Percentiles rank a stretch among this genome's conserved stretches.
Evolutionary conservation across 2,113 vertebrate species (phyloP).

Genomic region (Gopherus flavomarginatus): DNA sequence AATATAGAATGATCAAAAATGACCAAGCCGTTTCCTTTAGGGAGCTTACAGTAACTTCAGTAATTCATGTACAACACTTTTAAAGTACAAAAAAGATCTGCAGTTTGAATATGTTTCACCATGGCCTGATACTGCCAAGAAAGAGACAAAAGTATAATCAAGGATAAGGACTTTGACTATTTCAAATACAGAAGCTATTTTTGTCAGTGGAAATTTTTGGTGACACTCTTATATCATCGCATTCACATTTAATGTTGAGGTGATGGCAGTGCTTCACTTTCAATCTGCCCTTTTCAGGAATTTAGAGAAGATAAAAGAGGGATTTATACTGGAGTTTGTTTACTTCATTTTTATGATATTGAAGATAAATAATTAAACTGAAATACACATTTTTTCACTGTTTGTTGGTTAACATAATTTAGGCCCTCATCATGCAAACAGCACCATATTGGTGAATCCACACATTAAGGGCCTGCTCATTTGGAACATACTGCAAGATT

Average conservation of each 20-base stretch:
- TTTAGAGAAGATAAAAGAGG: background rate
- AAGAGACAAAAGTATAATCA: background rate
- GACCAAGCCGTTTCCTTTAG: background rate
- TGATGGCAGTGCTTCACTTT: background rate
- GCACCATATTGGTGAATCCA: background rate
- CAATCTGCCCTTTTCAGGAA: background rate
- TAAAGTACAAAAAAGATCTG: background rate
- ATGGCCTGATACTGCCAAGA: background rate
- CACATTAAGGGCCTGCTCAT: background rate
- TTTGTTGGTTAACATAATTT: background rate
- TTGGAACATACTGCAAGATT: background rate
- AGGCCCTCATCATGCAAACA: background rate
- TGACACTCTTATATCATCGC: background rate
- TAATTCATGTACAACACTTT: background rate
- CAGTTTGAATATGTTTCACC: background rate
- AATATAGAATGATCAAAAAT: background rate
- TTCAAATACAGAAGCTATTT: background rate
- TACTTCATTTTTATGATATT: rapidly evolving
- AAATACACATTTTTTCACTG: background rate
- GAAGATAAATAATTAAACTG: background rate
- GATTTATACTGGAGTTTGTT: background rate
- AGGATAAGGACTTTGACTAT: background rate
- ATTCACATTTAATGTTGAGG: background rate
- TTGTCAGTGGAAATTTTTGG: background rate
- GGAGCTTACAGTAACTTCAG: background rate